Conservation (phyloP, 2,888 invertebrate genomes). For the Chorisops tibialis region DNA sequence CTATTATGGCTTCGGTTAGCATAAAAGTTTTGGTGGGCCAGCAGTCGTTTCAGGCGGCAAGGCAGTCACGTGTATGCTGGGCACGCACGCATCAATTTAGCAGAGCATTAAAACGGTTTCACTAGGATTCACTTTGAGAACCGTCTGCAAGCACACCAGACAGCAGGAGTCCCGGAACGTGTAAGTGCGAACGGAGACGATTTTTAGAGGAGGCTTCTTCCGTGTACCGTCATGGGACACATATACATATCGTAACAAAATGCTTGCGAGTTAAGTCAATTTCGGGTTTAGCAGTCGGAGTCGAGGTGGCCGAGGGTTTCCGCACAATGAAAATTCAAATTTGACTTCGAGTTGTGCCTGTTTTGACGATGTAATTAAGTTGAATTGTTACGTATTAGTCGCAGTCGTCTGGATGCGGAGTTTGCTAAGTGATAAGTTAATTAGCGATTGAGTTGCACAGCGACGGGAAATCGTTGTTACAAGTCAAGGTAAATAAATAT, state of each 20-base stretch:
- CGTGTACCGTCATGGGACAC: too few species aligned
- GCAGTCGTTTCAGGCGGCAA: background rate
- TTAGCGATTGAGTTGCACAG: slow-evolving; percentile 21
- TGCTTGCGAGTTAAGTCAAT: too few species aligned
- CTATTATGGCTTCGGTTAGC: too few species aligned
- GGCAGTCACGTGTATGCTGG: slow-evolving; percentile 8
- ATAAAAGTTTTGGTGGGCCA: too few species aligned
- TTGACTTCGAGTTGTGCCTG: slow-evolving; percentile 8
- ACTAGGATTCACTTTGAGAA: slow-evolving; percentile 7
- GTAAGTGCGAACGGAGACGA: too few species aligned
- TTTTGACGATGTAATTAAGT: slow-evolving; percentile 19
- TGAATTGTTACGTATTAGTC: slow-evolving; percentile 23
- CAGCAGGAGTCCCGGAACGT: too few species aligned
- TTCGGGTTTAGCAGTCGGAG: too few species aligned
- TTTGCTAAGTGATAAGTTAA: slow-evolving; percentile 20
- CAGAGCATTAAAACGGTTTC: slow-evolving; percentile 16
- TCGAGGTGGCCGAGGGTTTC: background rate
- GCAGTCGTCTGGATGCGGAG: slow-evolving; percentile 15
- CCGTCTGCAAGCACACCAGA: background rate
- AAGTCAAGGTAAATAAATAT: too few species aligned
- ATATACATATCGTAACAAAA: too few species aligned
- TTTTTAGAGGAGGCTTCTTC: too few species aligned
- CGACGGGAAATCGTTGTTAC: background rate
- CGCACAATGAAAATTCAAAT: slow-evolving; percentile 13
- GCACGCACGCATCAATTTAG: slow-evolving; percentile 18